Evolutionary conservation across 2,797 vertebrate species (phyloP).

Genomic region (Denticeps clupeoides): DNA sequence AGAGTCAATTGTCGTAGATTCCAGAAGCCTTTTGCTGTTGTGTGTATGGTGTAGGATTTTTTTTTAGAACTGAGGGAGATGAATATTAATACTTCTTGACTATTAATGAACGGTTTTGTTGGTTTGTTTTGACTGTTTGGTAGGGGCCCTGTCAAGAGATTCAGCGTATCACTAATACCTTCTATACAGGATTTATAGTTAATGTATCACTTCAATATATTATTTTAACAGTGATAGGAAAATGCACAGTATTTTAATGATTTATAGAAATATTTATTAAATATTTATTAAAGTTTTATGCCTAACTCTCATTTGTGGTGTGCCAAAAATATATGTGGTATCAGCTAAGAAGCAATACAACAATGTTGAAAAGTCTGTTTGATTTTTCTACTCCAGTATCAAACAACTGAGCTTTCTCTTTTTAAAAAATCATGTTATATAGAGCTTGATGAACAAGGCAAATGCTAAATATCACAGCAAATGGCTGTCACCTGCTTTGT

Average conservation of each 20-base stretch:
- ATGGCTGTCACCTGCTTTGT: conserved; percentile 66
- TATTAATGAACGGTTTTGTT: conserved; percentile 11
- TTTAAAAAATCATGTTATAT: conserved; percentile 12
- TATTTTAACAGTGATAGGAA: conserved; percentile 41
- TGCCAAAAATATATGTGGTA: conserved; percentile 35
- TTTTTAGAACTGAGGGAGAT: conserved; percentile 27
- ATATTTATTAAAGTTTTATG: conserved; percentile 42
- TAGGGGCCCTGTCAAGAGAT: conserved; percentile 16
- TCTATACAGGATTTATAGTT: conserved; percentile 34
- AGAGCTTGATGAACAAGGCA: conserved; percentile 33
- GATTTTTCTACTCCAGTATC: background rate
- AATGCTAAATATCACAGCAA: conserved; percentile 32
- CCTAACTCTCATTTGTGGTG: conserved; percentile 39
- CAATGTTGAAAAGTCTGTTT: conserved; percentile 36
- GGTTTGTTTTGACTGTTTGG: background rate
- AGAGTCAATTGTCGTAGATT: background rate
- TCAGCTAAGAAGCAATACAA: conserved; percentile 48
- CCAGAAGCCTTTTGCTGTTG: conserved; percentile 3
- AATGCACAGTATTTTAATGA: conserved; percentile 52
- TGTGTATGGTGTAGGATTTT: conserved; percentile 17
- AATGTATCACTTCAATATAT: conserved; percentile 37
- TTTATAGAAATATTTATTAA: conserved; percentile 45
- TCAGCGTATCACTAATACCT: conserved; percentile 37
- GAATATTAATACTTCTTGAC: conserved; percentile 1
- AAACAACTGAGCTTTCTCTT: conserved; percentile 21